phyloP scores from a whole-genome alignment of 2,797 vertebrate genomes.

The Acrocephalus scirpaceus region DNA sequence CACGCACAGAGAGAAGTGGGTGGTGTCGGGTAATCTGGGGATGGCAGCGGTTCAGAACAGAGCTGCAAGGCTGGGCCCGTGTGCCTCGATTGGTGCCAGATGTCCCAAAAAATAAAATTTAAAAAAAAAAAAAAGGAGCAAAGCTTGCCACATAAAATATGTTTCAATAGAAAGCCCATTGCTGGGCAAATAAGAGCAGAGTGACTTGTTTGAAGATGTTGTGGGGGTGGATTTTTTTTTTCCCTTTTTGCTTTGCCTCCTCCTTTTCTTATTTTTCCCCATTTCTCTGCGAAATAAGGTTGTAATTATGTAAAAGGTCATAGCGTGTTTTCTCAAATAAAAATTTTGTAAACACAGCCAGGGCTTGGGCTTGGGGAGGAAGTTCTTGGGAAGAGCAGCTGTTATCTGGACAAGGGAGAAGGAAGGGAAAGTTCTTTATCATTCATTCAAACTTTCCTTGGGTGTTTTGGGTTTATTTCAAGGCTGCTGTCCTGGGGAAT shows the following conservation, averaged over 20 bases:
- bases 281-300: slow-evolving; percentile 60
- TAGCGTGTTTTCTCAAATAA: slow-evolving; percentile 32
- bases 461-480: background rate
- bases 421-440: slow-evolving; percentile 46
- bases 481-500: slow-evolving; percentile 10
- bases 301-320: slow-evolving; percentile 73
- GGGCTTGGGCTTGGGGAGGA: slow-evolving; percentile 10
- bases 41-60: slow-evolving; percentile 87
- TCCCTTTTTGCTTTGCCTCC: slow-evolving; percentile 19
- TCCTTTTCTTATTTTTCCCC: background rate
- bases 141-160: slow-evolving; percentile 86
- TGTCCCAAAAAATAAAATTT: slow-evolving; percentile 76
- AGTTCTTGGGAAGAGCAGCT: slow-evolving; percentile 39
- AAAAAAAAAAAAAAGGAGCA: slow-evolving; percentile 45
- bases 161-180: slow-evolving; percentile 83
- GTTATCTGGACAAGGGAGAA: slow-evolving; percentile 25
- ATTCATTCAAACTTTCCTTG: slow-evolving; percentile 47
- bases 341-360: slow-evolving; percentile 1
- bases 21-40: slow-evolving; percentile 85
- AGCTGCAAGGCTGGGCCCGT: slow-evolving; percentile 82
- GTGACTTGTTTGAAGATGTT: slow-evolving; percentile 79
- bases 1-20: slow-evolving; percentile 59
- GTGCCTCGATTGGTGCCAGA: slow-evolving; percentile 90
- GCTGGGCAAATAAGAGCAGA: slow-evolving; percentile 75
- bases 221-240: slow-evolving; percentile 28